phyloP scores from a whole-genome alignment of 2,888 invertebrate genomes.

The Sesia bembeciformis region DNA sequence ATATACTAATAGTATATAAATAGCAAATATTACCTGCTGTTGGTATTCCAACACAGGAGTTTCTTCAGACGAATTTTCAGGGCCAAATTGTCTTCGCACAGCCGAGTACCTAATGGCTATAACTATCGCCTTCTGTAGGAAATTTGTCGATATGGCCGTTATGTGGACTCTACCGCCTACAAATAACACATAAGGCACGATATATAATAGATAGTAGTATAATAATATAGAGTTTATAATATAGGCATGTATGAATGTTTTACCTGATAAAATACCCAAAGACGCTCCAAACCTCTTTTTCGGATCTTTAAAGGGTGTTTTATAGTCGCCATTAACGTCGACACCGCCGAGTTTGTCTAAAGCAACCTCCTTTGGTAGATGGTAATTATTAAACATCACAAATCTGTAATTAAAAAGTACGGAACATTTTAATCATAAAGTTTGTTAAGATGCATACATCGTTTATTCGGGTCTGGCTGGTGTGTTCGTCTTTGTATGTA shows the following conservation, averaged over 20 bases:
- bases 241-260: no score
- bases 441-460: no score
- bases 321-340: slow-evolving; percentile 86
- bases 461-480: no score
- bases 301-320: slow-evolving; percentile 85
- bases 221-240: no score
- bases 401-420: slow-evolving; percentile 58
- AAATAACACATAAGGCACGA: neutral
- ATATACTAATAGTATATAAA: no score
- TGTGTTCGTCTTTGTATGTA: no score
- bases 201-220: no score
- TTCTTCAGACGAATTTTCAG: slow-evolving; percentile 78
- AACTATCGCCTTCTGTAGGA: slow-evolving; percentile 82
- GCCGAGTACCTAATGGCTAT: slow-evolving; percentile 92
- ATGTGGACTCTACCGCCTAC: slow-evolving; percentile 86
- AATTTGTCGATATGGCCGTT: slow-evolving; percentile 70
- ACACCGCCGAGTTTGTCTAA: slow-evolving; percentile 92
- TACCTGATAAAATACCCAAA: slow-evolving; percentile 84
- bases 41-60: slow-evolving; percentile 94
- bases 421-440: no score
- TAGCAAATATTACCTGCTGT: slow-evolving; percentile 76
- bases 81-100: slow-evolving; percentile 91
- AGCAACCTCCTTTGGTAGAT: slow-evolving; percentile 84
- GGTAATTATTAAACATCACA: slow-evolving; percentile 85
- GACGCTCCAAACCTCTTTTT: slow-evolving; percentile 89